Percentiles rank a stretch among this genome's conserved stretches.
These are phyloP conservation scores for Chirona hameri DNA, from an alignment of 2,888 invertebrate genomes.

Conservation along the genomic window DNA sequence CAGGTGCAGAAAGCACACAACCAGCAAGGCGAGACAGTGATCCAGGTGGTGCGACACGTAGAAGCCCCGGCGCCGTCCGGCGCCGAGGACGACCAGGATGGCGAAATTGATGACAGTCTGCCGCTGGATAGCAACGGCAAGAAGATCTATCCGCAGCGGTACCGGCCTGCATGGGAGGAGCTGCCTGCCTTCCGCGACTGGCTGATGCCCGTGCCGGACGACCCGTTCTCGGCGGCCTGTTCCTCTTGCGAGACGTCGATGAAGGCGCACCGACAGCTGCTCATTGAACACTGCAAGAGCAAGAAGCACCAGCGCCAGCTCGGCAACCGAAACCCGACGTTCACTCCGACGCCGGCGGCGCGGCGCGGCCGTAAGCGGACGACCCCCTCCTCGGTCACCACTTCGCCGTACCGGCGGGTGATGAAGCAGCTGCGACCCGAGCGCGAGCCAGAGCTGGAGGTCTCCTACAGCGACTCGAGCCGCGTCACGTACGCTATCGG, in stretches of 20 bases:
- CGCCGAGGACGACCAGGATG: background rate
- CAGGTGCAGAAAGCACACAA: background rate
- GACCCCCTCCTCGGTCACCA: background rate
- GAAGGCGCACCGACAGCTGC: constrained; percentile 9
- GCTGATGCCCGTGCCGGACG: constrained; percentile 3
- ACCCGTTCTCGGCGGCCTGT: constrained; percentile 12
- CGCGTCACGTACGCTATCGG: constrained; percentile 23
- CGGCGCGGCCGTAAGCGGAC: background rate
- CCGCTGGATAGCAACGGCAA: background rate
- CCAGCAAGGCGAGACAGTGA: background rate
- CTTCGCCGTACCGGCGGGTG: background rate
- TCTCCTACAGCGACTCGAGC: constrained; percentile 4
- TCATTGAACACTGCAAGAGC: constrained; percentile 9
- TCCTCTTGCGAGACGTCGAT: constrained; percentile 11
- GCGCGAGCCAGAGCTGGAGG: background rate
- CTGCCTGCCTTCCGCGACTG: constrained; percentile 2
- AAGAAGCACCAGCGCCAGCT: background rate
- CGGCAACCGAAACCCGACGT: background rate
- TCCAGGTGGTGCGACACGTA: background rate
- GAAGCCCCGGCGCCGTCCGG: background rate
- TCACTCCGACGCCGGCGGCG: background rate
- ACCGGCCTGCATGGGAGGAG: constrained; percentile 3
- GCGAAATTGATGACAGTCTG: background rate
- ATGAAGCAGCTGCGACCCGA: background rate
- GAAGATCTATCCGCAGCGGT: constrained; percentile 10